Conservation (phyloP, 2,113 vertebrate species). For the Spea multiplicata region DNA sequence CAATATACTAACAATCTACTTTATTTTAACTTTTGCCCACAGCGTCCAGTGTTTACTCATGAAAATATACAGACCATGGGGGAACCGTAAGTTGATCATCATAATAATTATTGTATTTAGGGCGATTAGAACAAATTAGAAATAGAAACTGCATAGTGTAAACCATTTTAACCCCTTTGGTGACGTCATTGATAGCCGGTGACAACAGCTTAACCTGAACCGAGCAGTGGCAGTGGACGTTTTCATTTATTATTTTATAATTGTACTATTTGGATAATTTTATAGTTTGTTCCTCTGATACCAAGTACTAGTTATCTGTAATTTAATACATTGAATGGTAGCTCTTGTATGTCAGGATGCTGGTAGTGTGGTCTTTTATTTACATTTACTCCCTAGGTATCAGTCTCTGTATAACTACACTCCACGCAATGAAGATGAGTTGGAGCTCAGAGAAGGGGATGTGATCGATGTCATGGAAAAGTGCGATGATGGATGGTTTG, state of each 20-base stretch:
- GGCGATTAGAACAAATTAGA: no score
- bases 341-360: not conserved
- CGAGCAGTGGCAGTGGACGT: no score
- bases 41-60: slow-evolving; percentile 82
- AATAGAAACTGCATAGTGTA: not conserved
- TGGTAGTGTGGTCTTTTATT: not conserved
- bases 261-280: no score
- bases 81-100: slow-evolving; percentile 88
- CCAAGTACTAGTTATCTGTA: not conserved
- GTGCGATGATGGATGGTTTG: slow-evolving; percentile 98
- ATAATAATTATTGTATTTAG: no score
- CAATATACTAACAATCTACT: slow-evolving; percentile 55
- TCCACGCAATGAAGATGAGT: slow-evolving; percentile 93
- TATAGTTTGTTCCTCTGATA: not conserved
- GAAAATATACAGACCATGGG: slow-evolving; percentile 86
- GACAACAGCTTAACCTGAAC: no score
- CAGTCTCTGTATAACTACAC: slow-evolving; percentile 96
- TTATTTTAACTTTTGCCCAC: slow-evolving; percentile 72
- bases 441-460: slow-evolving; percentile 95
- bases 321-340: not conserved
- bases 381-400: slow-evolving; percentile 72
- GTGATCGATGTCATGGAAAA: slow-evolving; percentile 96
- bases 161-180: not conserved
- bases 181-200: not conserved
- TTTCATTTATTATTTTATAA: no score